These are phyloP conservation scores for Trachelus troglodyta DNA, from an alignment of 2,888 invertebrate species.

Conservation along the genomic window DNA sequence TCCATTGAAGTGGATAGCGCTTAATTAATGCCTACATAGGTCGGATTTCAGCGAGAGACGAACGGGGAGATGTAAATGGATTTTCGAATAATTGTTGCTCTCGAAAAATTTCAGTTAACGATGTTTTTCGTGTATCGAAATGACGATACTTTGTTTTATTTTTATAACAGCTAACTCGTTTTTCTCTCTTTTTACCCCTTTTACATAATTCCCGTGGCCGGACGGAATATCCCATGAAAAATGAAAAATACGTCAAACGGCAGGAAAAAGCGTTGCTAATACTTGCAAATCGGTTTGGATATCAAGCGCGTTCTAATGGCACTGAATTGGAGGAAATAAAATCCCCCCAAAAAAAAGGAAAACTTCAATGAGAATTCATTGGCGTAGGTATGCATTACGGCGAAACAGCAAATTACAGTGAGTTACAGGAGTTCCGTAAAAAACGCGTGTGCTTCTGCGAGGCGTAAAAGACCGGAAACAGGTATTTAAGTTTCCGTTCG, in stretches of 20 bases:
- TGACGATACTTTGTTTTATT: background rate
- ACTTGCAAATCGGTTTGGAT: background rate
- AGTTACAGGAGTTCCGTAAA: background rate
- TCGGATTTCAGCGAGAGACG: background rate
- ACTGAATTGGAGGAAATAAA: background rate
- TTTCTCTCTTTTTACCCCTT: background rate
- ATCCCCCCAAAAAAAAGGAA: background rate
- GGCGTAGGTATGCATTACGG: background rate
- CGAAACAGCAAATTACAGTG: background rate
- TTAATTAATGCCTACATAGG: constrained; percentile 14
- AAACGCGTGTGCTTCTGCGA: background rate
- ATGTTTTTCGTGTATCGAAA: background rate
- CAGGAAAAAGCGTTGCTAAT: background rate
- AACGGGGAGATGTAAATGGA: background rate
- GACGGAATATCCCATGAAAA: background rate
- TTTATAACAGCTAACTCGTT: background rate
- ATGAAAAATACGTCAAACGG: background rate
- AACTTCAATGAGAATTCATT: background rate
- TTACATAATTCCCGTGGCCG: background rate
- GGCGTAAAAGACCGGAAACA: background rate
- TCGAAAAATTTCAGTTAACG: background rate
- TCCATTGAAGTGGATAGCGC: constrained; percentile 26
- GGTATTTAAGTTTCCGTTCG: background rate
- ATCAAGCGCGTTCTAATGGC: background rate
- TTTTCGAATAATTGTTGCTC: background rate